phyloP scores from a whole-genome alignment of 2,797 vertebrate genomes.

The Eutrigla gurnardus region DNA sequence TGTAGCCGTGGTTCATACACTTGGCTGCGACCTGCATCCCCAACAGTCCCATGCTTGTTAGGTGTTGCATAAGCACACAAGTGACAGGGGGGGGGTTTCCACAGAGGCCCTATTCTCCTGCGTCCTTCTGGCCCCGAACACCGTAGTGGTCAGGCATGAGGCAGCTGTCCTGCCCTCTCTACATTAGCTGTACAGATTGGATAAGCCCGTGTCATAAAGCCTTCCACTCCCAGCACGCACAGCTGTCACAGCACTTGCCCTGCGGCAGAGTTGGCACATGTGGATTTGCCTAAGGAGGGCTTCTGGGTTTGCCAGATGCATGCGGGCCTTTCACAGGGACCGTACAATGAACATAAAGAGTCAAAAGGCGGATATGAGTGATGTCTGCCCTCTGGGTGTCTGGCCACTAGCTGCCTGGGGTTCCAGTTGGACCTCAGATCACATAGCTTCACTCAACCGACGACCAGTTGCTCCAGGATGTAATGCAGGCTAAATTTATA shows the following conservation, averaged over 20 bases:
- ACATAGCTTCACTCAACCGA: slow-evolving; percentile 16
- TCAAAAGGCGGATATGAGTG: slow-evolving; percentile 53
- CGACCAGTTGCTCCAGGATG: slow-evolving; percentile 51
- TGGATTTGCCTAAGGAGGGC: slow-evolving; percentile 62
- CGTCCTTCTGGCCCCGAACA: slow-evolving; percentile 40
- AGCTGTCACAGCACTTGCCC: slow-evolving; percentile 71
- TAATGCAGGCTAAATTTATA: slow-evolving; percentile 51
- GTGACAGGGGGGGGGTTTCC: slow-evolving; percentile 57
- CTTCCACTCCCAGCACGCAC: slow-evolving; percentile 52
- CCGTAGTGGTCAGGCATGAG: slow-evolving; percentile 54
- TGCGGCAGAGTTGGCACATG: slow-evolving; percentile 71
- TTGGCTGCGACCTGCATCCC: slow-evolving; percentile 44
- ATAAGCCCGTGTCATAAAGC: slow-evolving; percentile 71
- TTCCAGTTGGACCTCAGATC: slow-evolving; percentile 24
- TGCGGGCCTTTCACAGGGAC: slow-evolving; percentile 24
- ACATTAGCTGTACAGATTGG: slow-evolving; percentile 70
- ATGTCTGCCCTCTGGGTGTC: slow-evolving; percentile 57
- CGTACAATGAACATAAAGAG: slow-evolving; percentile 22
- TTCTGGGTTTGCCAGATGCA: slow-evolving; percentile 67
- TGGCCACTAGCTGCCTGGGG: slow-evolving; percentile 48
- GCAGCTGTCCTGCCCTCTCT: slow-evolving; percentile 76
- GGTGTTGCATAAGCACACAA: slow-evolving; percentile 65
- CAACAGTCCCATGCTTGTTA: slow-evolving; percentile 55
- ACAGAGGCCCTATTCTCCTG: slow-evolving; percentile 73
- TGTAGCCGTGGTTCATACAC: slow-evolving; percentile 17